These are phyloP conservation scores for Clanis bilineata DNA, from an alignment of 2,888 invertebrate genomes.

Conservation along the genomic window DNA sequence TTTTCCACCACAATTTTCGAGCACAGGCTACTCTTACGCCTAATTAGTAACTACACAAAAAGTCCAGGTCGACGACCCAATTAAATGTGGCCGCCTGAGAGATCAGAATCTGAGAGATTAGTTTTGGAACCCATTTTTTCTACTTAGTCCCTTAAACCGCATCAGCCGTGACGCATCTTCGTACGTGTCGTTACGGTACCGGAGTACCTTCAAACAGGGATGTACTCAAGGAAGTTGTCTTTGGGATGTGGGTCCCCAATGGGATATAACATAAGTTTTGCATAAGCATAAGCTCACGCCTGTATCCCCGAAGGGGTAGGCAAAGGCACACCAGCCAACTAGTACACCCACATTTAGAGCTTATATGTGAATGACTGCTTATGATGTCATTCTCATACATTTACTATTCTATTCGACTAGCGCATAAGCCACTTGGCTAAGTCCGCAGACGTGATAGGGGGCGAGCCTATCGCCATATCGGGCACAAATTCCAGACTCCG, in stretches of 20 bases:
- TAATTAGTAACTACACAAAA: constrained; percentile 7
- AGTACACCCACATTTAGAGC: no score
- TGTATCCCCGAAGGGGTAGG: no score
- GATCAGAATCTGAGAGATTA: constrained; percentile 4
- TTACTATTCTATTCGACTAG: no score
- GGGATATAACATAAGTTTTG: no score
- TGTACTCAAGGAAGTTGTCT: neutral
- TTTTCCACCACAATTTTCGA: neutral
- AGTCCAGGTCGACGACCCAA: constrained; percentile 1
- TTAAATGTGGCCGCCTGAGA: constrained; percentile 1
- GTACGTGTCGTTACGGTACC: constrained; percentile 56
- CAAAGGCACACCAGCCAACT: no score
- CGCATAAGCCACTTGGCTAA: no score
- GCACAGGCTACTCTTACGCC: neutral
- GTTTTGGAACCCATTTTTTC: constrained; percentile 18
- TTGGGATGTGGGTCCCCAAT: neutral
- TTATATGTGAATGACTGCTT: no score
- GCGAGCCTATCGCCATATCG: no score
- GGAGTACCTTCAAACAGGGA: constrained; percentile 38
- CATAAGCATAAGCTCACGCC: no score
- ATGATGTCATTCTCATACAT: no score
- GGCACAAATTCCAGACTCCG: no score
- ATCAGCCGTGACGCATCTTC: constrained; percentile 39
- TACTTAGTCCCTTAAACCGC: constrained; percentile 37
- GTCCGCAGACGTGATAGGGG: no score